A percentile compares a stretch with the other conserved stretches of the same genome.
Conservation (phyloP, 2,113 vertebrate genomes). For the Blennius ocellaris region DNA sequence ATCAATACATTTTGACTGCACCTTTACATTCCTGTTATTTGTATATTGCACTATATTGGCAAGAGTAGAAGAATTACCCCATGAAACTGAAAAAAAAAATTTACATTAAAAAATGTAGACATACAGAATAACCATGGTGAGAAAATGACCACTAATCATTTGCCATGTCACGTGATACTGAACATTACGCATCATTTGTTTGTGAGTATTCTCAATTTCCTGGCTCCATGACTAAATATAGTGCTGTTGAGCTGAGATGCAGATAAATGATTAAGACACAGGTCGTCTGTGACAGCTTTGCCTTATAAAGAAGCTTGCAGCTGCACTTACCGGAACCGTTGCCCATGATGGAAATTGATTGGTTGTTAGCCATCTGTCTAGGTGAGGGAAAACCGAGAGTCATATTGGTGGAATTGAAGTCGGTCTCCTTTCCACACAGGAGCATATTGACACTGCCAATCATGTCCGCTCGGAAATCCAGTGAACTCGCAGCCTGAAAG, state of each 20-base stretch:
- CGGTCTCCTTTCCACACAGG: constrained; percentile 65
- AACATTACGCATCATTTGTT: neutral
- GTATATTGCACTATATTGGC: too few species aligned
- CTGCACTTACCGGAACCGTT: constrained; percentile 74
- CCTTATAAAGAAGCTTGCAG: constrained; percentile 20
- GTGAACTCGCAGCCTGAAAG: constrained; percentile 43
- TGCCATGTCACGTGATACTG: neutral
- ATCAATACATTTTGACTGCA: too few species aligned
- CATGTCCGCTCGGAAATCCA: constrained; percentile 72
- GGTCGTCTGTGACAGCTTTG: neutral
- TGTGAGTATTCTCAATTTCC: neutral
- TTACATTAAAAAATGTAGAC: too few species aligned
- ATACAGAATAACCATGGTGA: too few species aligned
- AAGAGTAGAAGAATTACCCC: too few species aligned
- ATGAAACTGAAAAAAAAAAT: too few species aligned
- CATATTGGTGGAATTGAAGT: constrained; percentile 54
- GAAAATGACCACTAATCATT: constrained; percentile 7
- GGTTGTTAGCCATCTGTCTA: constrained; percentile 9
- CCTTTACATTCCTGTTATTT: too few species aligned
- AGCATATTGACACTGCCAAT: constrained; percentile 71
- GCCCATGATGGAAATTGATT: constrained; percentile 1
- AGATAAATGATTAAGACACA: constrained; percentile 8
- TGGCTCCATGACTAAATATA: neutral
- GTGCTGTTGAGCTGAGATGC: neutral
- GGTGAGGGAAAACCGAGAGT: constrained; percentile 19